Conservation (phyloP, 2,888 invertebrate genomes). For the Hirtodrosophila confusa region DNA sequence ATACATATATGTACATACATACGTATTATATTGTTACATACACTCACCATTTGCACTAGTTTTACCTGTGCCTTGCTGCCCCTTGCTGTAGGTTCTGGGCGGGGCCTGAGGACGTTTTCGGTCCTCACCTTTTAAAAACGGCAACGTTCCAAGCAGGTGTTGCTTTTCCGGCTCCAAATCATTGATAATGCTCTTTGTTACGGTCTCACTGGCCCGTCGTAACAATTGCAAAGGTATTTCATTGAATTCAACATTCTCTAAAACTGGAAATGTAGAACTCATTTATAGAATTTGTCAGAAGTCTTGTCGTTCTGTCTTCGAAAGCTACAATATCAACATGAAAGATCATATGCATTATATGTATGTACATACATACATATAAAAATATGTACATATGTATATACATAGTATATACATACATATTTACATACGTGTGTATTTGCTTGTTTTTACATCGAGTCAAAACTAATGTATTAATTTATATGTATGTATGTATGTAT, state of each 20-base stretch:
- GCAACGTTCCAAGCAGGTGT: constrained; percentile 41
- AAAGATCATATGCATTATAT: too few species aligned
- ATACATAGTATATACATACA: too few species aligned
- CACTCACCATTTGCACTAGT: constrained; percentile 45
- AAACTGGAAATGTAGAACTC: neutral
- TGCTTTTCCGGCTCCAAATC: constrained; percentile 59
- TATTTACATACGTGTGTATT: too few species aligned
- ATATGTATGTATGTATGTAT: too few species aligned
- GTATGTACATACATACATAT: neutral
- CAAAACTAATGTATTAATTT: too few species aligned
- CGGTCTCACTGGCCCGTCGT: constrained; percentile 59
- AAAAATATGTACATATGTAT: too few species aligned
- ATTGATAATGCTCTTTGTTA: constrained; percentile 50
- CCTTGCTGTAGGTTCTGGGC: constrained; percentile 37
- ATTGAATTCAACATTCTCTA: constrained; percentile 16
- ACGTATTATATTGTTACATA: neutral
- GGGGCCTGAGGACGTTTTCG: constrained; percentile 48
- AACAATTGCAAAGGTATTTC: constrained; percentile 51
- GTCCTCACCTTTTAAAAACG: neutral
- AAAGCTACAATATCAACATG: constrained; percentile 45
- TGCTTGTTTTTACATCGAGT: too few species aligned
- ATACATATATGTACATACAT: too few species aligned
- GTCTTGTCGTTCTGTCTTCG: constrained; percentile 43
- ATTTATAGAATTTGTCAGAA: constrained; percentile 39
- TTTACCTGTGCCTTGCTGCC: neutral